Percentiles rank a stretch among this genome's conserved stretches.
These are phyloP conservation scores for Chloropsis cyanopogon DNA, from an alignment of 2,113 vertebrate species.

Conservation along the genomic window DNA sequence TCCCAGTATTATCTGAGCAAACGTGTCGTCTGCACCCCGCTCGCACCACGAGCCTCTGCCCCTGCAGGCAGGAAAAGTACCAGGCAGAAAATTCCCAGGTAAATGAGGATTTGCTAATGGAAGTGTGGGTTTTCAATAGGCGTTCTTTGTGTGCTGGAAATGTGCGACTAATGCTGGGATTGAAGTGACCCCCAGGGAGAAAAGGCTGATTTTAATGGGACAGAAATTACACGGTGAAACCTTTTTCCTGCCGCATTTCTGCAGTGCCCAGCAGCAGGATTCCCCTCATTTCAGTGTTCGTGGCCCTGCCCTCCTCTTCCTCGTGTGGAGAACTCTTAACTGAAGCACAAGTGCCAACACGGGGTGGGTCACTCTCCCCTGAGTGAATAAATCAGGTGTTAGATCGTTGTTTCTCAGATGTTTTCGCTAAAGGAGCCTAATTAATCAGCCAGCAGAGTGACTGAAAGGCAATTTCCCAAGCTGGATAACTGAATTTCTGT, in stretches of 20 bases:
- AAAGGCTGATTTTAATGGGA: not conserved
- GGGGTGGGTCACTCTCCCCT: not conserved
- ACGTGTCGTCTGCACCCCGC: fast-evolving
- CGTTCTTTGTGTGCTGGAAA: not conserved
- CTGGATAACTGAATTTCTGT: not conserved
- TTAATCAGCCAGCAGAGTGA: slow-evolving; percentile 1
- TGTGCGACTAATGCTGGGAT: not conserved
- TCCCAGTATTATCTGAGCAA: not conserved
- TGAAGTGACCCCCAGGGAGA: not conserved
- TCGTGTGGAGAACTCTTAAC: not conserved
- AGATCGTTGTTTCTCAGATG: not conserved
- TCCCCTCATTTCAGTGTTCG: fast-evolving
- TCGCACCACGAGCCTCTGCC: fast-evolving
- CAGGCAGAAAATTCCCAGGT: not conserved
- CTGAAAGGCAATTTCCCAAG: not conserved
- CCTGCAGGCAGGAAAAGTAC: not conserved
- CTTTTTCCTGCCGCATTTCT: not conserved
- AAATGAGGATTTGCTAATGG: not conserved
- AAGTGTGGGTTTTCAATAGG: not conserved
- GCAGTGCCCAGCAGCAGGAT: not conserved
- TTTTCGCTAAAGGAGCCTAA: not conserved
- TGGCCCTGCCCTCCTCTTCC: not conserved
- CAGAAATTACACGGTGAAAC: not conserved
- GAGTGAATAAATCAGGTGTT: not conserved
- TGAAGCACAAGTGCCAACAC: not conserved